Evolutionary conservation across 2,113 vertebrate genomes (phyloP).

Genomic region (Upupa epops): DNA sequence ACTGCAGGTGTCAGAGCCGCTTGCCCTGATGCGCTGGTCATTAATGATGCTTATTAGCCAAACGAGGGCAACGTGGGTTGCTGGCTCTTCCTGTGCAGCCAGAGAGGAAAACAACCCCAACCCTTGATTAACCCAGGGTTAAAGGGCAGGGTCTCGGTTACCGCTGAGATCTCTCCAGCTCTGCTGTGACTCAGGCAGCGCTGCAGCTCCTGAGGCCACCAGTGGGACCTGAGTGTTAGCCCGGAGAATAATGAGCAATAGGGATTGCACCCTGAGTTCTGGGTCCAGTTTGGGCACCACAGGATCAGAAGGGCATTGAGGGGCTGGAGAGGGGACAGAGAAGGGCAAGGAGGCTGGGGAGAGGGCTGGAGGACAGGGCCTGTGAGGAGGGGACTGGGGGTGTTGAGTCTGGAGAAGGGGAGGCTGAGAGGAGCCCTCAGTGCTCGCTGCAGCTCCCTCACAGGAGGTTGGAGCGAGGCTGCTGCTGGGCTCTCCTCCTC

Average conservation of each 20-base stretch:
- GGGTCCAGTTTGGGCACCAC: no score
- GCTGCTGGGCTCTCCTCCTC: no score
- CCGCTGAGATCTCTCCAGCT: background rate
- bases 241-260: slow-evolving; percentile 44
- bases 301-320: no score
- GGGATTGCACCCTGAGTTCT: no score
- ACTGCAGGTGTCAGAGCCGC: background rate
- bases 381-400: no score
- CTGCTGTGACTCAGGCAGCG: background rate
- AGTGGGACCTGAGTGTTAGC: slow-evolving; percentile 8
- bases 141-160: slow-evolving; percentile 30
- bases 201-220: slow-evolving; percentile 23
- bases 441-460: no score
- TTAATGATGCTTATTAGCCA: background rate
- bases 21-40: background rate
- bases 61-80: background rate
- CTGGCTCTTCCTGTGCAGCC: background rate
- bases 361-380: no score
- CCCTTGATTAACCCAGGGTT: slow-evolving; percentile 48
- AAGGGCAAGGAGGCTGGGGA: no score
- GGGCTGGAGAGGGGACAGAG: no score
- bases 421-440: no score
- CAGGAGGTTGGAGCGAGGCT: no score
- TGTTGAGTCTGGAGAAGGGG: no score
- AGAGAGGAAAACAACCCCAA: background rate